Conservation (phyloP, 2,888 invertebrate species). For the Tenthredo notha region DNA sequence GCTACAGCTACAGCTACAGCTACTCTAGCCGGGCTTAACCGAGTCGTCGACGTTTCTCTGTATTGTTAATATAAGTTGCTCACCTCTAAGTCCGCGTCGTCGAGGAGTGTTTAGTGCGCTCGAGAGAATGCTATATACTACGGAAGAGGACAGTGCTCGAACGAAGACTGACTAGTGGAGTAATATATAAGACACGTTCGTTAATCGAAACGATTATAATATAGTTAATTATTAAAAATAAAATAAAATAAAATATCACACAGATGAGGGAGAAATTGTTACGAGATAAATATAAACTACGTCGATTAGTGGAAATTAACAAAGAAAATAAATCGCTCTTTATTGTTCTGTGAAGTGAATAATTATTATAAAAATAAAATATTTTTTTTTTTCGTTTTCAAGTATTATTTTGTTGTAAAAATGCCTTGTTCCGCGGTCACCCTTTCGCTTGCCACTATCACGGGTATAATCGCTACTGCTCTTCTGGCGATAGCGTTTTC, state of each 20-base stretch:
- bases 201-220: background rate
- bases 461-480: slow-evolving; percentile 96
- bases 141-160: background rate
- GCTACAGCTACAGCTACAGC: background rate
- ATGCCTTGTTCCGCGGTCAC: slow-evolving; percentile 98
- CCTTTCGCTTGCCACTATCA: slow-evolving; percentile 96
- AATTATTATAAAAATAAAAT: no score
- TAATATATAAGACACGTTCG: background rate
- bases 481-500: slow-evolving; percentile 96
- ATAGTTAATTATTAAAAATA: background rate
- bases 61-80: slow-evolving; percentile 19
- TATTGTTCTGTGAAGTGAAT: slow-evolving; percentile 20
- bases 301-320: slow-evolving; percentile 2
- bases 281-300: background rate
- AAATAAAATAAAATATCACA: background rate
- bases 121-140: slow-evolving; percentile 39
- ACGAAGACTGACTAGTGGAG: slow-evolving; percentile 38
- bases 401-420: slow-evolving; percentile 70
- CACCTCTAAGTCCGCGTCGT: slow-evolving; percentile 6
- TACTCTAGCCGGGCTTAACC: background rate
- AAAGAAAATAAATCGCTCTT: background rate
- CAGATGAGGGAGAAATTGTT: background rate
- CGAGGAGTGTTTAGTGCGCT: slow-evolving; percentile 31
- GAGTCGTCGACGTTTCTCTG: background rate
- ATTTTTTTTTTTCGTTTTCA: no score